Percentiles rank a stretch among this genome's conserved stretches.
phyloP scores from a whole-genome alignment of 2,797 vertebrate genomes.

The Hydrolagus colliei region DNA sequence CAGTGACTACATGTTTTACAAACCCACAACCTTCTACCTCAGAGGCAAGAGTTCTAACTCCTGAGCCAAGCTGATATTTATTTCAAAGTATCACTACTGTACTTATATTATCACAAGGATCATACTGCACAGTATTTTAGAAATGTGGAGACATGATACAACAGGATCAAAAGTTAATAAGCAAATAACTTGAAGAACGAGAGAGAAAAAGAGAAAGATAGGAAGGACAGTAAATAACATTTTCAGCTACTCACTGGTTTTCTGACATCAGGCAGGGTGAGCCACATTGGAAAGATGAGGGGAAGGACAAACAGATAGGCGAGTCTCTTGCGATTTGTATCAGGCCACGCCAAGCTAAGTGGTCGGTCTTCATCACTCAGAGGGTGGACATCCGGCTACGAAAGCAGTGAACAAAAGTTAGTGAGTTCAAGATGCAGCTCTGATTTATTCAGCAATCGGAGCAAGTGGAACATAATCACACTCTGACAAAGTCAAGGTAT shows the following conservation, averaged over 20 bases:
- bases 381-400: slow-evolving; percentile 57
- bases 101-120: too few relatives aligned
- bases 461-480: background rate
- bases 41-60: too few relatives aligned
- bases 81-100: too few relatives aligned
- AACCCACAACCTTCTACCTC: too few relatives aligned
- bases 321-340: slow-evolving; percentile 66
- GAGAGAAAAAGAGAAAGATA: background rate
- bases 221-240: background rate
- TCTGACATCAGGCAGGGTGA: slow-evolving; percentile 82
- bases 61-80: too few relatives aligned
- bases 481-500: background rate
- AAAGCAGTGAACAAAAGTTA: background rate
- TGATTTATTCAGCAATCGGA: background rate
- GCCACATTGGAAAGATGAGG: slow-evolving; percentile 84
- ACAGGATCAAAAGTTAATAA: background rate
- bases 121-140: too few relatives aligned
- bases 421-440: background rate
- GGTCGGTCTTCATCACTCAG: slow-evolving; percentile 71
- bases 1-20: too few relatives aligned
- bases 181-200: background rate
- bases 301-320: slow-evolving; percentile 82
- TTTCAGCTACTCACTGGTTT: slow-evolving; percentile 65
- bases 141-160: too few relatives aligned
- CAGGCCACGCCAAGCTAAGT: slow-evolving; percentile 79